These are phyloP conservation scores for Tipula helvola DNA, from an alignment of 2,888 invertebrate species.

Conservation along the genomic window DNA sequence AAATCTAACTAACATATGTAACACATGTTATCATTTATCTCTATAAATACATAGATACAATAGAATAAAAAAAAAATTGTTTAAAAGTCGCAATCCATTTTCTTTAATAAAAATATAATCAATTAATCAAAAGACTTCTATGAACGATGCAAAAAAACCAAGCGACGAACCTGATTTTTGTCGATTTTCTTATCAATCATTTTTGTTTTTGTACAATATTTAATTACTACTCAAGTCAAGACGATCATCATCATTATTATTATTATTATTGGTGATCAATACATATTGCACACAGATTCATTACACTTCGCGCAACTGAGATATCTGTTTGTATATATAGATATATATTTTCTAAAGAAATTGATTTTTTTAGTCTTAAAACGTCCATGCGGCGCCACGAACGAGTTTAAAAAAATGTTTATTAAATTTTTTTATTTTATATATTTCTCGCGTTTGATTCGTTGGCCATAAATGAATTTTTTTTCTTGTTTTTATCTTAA, in stretches of 20 bases:
- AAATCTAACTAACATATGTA: not conserved
- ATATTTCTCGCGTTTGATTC: not conserved
- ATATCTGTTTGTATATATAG: not conserved
- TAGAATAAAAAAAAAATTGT: not conserved
- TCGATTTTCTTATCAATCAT: not conserved
- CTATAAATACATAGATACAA: not conserved
- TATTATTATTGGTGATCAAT: not conserved
- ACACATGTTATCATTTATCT: not conserved
- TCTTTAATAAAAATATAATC: not conserved
- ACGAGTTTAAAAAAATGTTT: not conserved
- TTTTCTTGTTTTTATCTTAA: not conserved
- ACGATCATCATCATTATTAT: not conserved
- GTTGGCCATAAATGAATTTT: not conserved
- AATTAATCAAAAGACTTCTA: not conserved
- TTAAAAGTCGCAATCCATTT: not conserved
- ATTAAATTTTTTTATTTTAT: not conserved
- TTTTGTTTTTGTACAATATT: not conserved
- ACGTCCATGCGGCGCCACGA: not conserved
- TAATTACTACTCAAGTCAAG: not conserved
- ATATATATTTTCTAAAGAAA: not conserved
- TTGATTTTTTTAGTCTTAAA: not conserved
- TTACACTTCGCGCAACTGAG: not conserved
- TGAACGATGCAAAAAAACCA: not conserved
- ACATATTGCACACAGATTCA: not conserved
- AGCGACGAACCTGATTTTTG: not conserved